Base-by-base conservation (phyloP, 92 coral and sea anemone species). In the Meandrina meandrites region DNA sequence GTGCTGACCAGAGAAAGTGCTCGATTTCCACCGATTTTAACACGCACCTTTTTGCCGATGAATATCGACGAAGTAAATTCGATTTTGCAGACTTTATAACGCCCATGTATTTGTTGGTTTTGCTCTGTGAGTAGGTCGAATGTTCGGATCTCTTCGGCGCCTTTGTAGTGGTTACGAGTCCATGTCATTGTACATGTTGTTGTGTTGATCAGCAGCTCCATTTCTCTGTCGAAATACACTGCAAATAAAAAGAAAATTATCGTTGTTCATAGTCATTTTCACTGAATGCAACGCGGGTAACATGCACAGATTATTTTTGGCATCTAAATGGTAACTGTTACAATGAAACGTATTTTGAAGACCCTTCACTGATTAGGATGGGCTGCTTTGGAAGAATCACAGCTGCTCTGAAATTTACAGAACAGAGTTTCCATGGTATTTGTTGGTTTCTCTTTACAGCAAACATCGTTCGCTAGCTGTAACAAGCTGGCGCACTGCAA, bases 31-130 rank as follows among this genome's bases (percentile, higher is more conserved):
- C 1, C 48, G 77, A 94, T 58, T 1, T 81, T 51, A 22, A 93
- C 85, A 14, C 54, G 60, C n/a, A 94, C 93, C 15, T 34, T 62
- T 21, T 70, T 75, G 6, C 89, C 90, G 7, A 94, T 84, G 68
- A 88, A 80, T 30, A 94, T 74, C 13, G 93, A 79, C 12, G 95
- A 91, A 5, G 81, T 68, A 36, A 91, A 81, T 16, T 19, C 79
- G 54, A 93, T 89, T 30, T 64, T 42, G 81, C 98, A 94, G 53
- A 94, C 94, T 0, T n/a, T 64, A 89, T 89, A 92, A 27, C 31
- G 1, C 35, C 77, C 7, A 4, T 4, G 80, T 27, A 62, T 6
- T 11, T 57, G 14, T 36, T 36, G 5, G 13, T 35, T 4, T 24
- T 83, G 32, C 35, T 64, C 70, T 11, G 34, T 14, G 45, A 8